Base-by-base conservation (phyloP, 2,797 vertebrate species). In the Gymnoscopelus braueri region DNA sequence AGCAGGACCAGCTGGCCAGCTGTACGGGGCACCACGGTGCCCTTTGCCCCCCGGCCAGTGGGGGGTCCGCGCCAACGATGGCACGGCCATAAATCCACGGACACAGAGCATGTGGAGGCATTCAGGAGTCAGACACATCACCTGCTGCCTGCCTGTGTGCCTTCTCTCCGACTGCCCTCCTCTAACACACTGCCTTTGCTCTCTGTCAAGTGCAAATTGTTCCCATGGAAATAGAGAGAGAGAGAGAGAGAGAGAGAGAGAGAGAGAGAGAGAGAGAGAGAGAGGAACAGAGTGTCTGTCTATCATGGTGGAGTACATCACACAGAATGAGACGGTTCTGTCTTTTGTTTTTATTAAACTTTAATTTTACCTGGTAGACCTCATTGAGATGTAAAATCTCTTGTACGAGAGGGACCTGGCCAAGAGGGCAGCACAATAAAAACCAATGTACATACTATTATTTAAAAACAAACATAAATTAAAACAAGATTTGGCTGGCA, bases 1-100 rank as follows among this genome's bases (percentile, higher is more conserved):
- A 81, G 82, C 79, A 69, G 75, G 77, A 87, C 84, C 89, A 88
- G 87, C 86, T 87, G 88, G 88, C 87, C 68, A 63, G 80, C 87
- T 84, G 88, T 84, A 87, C 84, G 66, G 87, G 83, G 86, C 88
- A 86, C 80, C 79, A 67, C 5, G 3, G 65, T 72, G 80, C 70
- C 86, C 92, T 91, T 75, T 84, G 88, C 87, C 87, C 87, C 69
- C 72, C 50, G 65, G 84, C 74, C 63, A 6, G 86, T 74, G 75
- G 89, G 83, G 81, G 84, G 84, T 88, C 86, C 62, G 72, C 85
- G 84, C 83, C 65, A 69, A 68, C 62, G 67, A 77, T 86, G 87
- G 86, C 87, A 91, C 59, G 69, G 82, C 83, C 84, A 92, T 93
- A 92, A 93, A 92, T 93, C 91, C 86, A 90, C 54, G 75, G 86